phyloP scores from a whole-genome alignment of 2,888 invertebrate species.

The Synanthedon myopaeformis region DNA sequence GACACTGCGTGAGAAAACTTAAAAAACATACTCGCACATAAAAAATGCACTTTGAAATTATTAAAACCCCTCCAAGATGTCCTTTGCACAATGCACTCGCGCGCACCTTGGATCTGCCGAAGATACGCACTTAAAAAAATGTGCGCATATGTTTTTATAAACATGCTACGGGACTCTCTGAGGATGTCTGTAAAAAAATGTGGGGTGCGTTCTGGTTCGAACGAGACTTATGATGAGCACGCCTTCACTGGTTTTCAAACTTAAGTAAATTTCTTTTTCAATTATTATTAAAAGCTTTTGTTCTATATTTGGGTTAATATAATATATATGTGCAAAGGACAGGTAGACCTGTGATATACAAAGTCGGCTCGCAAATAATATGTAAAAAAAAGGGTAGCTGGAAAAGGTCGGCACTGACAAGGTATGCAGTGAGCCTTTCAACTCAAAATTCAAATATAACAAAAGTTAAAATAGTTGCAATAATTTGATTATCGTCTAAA shows the following conservation, averaged over 20 bases:
- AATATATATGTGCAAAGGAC: too few relatives aligned
- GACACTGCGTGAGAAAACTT: conserved; percentile 63
- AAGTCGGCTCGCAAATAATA: too few relatives aligned
- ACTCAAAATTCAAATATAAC: too few relatives aligned
- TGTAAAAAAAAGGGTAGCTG: too few relatives aligned
- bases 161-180: conserved; percentile 38
- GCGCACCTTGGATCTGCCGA: conserved; percentile 53
- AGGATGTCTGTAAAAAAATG: conserved; percentile 36
- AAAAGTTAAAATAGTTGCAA: too few relatives aligned
- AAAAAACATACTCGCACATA: conserved; percentile 64
- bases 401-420: too few relatives aligned
- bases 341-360: too few relatives aligned
- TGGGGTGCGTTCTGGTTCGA: conserved; percentile 27
- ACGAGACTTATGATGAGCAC: conserved; percentile 6
- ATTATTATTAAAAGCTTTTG: too few relatives aligned
- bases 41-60: conserved; percentile 57
- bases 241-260: conserved; percentile 2
- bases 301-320: too few relatives aligned
- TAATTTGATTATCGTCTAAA: too few relatives aligned
- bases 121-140: conserved; percentile 61
- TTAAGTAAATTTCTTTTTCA: too few relatives aligned
- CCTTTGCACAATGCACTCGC: conserved; percentile 45
- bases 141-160: conserved; percentile 69
- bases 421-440: too few relatives aligned
- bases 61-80: conserved; percentile 58